phyloP scores from a whole-genome alignment of 2,113 vertebrate genomes.

The Halcyon senegalensis region DNA sequence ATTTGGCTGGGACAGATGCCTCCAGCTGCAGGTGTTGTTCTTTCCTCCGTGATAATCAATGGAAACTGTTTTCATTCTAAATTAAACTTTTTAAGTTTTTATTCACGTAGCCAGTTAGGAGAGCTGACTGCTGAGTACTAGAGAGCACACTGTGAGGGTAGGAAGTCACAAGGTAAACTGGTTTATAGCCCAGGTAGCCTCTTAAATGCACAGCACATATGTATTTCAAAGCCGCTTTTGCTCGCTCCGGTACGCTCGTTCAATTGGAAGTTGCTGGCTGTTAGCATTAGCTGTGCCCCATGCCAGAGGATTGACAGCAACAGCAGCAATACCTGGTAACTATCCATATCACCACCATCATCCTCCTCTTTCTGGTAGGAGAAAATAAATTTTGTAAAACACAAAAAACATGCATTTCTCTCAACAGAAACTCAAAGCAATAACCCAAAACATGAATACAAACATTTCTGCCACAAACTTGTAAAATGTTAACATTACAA shows the following conservation, averaged over 20 bases:
- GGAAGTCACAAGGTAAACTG: slow-evolving; percentile 29
- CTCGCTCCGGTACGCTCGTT: neutral
- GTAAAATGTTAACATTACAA: neutral
- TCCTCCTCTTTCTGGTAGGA: slow-evolving; percentile 93
- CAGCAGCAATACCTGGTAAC: slow-evolving; percentile 96
- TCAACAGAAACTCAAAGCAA: slow-evolving; percentile 56
- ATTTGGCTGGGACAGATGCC: neutral
- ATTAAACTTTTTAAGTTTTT: neutral
- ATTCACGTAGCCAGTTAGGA: slow-evolving; percentile 50
- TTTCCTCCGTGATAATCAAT: neutral
- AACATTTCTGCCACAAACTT: neutral
- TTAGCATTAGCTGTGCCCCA: slow-evolving; percentile 86
- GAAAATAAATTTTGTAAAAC: slow-evolving; percentile 88
- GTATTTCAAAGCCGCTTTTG: slow-evolving; percentile 34
- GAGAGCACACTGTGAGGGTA: neutral
- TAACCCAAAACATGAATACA: neutral
- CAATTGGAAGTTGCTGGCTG: slow-evolving; percentile 67
- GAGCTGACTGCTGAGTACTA: slow-evolving; percentile 14
- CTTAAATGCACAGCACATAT: slow-evolving; percentile 34
- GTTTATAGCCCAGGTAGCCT: slow-evolving; percentile 54
- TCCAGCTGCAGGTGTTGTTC: neutral
- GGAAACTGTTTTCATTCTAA: neutral
- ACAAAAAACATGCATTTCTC: slow-evolving; percentile 77
- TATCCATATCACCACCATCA: slow-evolving; percentile 97
- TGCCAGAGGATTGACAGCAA: slow-evolving; percentile 84